These are phyloP conservation scores for Corythornis cristatus DNA, from an alignment of 2,113 vertebrate species.

Conservation along the genomic window DNA sequence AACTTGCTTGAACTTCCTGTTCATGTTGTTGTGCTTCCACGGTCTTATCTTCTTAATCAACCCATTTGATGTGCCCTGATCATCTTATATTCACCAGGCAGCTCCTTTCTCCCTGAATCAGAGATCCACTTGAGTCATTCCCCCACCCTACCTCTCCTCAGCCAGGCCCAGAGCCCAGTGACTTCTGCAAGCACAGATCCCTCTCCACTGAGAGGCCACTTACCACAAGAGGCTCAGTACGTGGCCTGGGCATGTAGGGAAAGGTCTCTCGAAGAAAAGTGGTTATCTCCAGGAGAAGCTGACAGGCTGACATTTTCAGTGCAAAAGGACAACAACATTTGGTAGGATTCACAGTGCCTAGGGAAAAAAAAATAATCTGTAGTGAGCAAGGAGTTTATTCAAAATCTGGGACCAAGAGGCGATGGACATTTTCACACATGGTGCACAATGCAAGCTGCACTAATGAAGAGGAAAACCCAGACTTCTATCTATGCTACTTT, in stretches of 20 bases:
- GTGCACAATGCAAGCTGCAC: conserved; percentile 5
- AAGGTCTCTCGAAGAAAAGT: conserved; percentile 97
- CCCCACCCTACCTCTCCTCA: not conserved
- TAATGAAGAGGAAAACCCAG: not conserved
- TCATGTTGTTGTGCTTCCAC: not conserved
- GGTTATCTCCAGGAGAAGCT: conserved; percentile 95
- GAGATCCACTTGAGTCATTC: not conserved
- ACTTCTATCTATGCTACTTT: not conserved
- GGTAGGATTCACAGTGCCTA: conserved; percentile 97
- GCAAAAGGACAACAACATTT: conserved; percentile 98
- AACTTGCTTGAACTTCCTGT: not conserved
- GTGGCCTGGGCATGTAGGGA: conserved; percentile 92
- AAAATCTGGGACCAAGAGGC: conserved; percentile 4
- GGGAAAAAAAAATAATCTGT: conserved; percentile 15
- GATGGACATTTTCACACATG: conserved; percentile 51
- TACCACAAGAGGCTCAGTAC: conserved; percentile 92
- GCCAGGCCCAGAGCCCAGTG: not conserved
- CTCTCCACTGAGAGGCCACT: conserved; percentile 23
- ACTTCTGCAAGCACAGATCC: no score
- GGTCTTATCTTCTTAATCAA: not conserved
- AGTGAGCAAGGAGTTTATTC: conserved; percentile 1
- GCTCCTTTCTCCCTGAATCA: not conserved
- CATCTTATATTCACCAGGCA: not conserved
- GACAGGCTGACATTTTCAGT: conserved; percentile 97
- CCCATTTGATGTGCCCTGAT: not conserved